These are phyloP conservation scores for Oceanites oceanicus DNA, from an alignment of 2,113 vertebrate genomes.

Conservation along the genomic window DNA sequence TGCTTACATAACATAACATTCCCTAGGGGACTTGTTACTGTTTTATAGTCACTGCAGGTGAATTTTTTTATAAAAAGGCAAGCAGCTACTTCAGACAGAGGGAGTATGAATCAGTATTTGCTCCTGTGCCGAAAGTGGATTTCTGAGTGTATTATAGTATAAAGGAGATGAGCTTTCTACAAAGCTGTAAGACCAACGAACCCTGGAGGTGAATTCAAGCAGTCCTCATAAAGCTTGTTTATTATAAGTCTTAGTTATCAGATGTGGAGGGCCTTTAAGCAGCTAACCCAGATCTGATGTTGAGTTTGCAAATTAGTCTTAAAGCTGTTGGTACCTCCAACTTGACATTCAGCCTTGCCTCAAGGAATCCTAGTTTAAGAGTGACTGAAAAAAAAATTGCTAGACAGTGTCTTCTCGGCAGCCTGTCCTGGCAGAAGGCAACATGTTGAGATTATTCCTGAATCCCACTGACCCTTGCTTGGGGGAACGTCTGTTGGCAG, in stretches of 20 bases:
- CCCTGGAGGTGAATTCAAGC: neutral
- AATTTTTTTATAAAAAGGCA: constrained; percentile 22
- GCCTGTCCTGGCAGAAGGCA: neutral
- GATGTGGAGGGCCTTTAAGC: neutral
- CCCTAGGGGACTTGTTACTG: neutral
- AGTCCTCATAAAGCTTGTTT: neutral
- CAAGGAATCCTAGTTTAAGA: neutral
- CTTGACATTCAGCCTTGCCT: neutral
- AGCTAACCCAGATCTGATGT: no score
- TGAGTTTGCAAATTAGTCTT: neutral
- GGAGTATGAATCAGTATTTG: neutral
- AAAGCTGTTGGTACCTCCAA: neutral
- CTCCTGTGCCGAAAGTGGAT: neutral
- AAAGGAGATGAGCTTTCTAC: neutral
- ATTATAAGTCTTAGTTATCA: neutral
- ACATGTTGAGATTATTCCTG: neutral
- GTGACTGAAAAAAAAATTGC: neutral
- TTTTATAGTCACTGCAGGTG: neutral
- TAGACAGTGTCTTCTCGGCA: neutral
- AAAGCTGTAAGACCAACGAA: neutral
- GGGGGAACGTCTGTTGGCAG: neutral
- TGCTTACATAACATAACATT: neutral
- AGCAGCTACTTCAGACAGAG: neutral
- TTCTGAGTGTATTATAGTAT: neutral
- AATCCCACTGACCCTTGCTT: neutral